Percentiles rank a stretch among this genome's conserved stretches.
Conservation (phyloP, 2,797 vertebrate species). For the Enteromius viviparus region DNA sequence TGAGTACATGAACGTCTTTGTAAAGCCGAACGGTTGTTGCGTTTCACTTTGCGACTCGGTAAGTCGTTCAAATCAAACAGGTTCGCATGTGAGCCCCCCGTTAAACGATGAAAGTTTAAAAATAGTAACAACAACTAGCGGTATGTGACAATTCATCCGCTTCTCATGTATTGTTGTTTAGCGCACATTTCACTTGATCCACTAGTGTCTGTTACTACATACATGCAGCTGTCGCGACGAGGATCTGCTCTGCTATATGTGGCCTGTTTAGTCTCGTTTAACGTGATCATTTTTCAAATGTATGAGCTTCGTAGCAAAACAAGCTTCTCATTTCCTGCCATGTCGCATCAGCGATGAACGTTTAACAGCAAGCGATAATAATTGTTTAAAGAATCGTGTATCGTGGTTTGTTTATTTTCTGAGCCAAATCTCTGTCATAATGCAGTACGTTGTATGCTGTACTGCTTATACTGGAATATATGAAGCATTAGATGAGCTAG, state of each 20-base stretch:
- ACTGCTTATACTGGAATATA: background rate
- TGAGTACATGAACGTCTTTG: conserved; percentile 47
- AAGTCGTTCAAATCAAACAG: conserved; percentile 46
- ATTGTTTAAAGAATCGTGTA: background rate
- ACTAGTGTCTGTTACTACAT: conserved; percentile 35
- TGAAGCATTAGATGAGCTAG: background rate
- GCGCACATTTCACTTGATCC: conserved; percentile 39
- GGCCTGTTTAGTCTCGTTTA: background rate
- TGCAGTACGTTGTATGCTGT: background rate
- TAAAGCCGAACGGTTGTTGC: conserved; percentile 25
- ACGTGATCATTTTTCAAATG: background rate
- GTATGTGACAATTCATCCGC: conserved; percentile 10
- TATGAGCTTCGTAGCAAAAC: background rate
- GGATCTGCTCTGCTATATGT: conserved; percentile 21
- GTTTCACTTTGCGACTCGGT: conserved; percentile 48
- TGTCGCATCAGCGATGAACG: conserved; percentile 26
- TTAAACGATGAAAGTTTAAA: background rate
- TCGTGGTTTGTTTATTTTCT: background rate
- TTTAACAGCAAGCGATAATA: background rate
- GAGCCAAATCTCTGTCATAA: background rate
- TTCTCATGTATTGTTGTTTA: conserved; percentile 31
- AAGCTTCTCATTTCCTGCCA: conserved; percentile 44
- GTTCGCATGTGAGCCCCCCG: background rate
- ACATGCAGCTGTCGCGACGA: conserved; percentile 19
- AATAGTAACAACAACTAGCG: background rate